Evolutionary conservation across 1,140 invertebrate species (phyloP).

Genomic region (Galendromus occidentalis): DNA sequence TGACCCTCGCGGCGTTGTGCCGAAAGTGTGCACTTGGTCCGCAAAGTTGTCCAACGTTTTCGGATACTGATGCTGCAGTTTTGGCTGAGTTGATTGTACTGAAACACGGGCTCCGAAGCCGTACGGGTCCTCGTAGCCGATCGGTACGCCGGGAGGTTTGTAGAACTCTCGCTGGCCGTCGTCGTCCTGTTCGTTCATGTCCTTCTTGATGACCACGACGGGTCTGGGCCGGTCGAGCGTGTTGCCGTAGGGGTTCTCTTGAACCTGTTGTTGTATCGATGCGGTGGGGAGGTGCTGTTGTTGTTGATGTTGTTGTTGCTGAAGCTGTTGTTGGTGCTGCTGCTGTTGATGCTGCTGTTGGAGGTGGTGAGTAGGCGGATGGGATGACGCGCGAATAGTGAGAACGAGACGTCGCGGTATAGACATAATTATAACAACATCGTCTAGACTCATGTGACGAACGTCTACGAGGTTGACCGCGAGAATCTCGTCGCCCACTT

Average conservation of each 20-base stretch:
- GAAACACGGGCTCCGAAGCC: slow-evolving; percentile 13
- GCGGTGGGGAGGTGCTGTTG: slow-evolving; percentile 1
- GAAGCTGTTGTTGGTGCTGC: not conserved
- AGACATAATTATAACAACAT: slow-evolving; percentile 97
- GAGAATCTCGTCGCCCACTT: slow-evolving; percentile 95
- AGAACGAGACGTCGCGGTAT: slow-evolving; percentile 84
- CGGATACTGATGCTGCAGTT: slow-evolving; percentile 40
- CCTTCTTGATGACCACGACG: slow-evolving; percentile 78
- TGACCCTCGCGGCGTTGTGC: slow-evolving; percentile 24
- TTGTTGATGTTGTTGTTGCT: slow-evolving; percentile 7
- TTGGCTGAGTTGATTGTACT: slow-evolving; percentile 38
- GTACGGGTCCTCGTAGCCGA: slow-evolving; percentile 12
- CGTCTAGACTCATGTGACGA: slow-evolving; percentile 87
- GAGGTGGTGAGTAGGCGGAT: not conserved
- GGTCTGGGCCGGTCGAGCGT: slow-evolving; percentile 29
- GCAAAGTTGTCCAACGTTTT: slow-evolving; percentile 70
- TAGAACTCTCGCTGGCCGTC: slow-evolving; percentile 44
- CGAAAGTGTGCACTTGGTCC: slow-evolving; percentile 39
- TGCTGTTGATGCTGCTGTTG: not conserved
- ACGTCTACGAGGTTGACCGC: slow-evolving; percentile 95
- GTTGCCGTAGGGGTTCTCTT: slow-evolving; percentile 17
- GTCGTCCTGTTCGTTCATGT: slow-evolving; percentile 42
- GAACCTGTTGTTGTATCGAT: slow-evolving; percentile 13
- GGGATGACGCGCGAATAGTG: slow-evolving; percentile 48
- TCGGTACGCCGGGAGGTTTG: slow-evolving; percentile 16